These are phyloP conservation scores for Anser brachyrhynchus DNA, from an alignment of 2,113 vertebrate genomes.

Conservation along the genomic window DNA sequence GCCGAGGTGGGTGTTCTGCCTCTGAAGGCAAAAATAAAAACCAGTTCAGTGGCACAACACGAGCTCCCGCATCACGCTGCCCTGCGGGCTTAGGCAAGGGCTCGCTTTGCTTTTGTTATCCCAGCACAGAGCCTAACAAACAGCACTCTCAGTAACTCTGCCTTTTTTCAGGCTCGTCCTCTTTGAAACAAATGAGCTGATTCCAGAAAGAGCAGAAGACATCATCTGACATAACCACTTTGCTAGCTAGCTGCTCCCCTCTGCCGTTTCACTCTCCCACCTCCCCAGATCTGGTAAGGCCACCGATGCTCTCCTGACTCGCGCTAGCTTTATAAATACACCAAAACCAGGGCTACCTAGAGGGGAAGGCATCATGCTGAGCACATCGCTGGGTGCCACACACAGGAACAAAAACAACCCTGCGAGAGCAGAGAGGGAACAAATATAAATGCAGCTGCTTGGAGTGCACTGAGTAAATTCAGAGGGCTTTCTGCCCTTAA, in stretches of 20 bases:
- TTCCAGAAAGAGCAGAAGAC: slow-evolving; percentile 1
- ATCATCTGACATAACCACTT: background rate
- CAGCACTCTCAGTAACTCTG: background rate
- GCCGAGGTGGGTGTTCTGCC: background rate
- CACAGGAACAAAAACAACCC: background rate
- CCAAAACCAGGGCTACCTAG: background rate
- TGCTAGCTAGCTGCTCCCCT: background rate
- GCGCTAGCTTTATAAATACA: background rate
- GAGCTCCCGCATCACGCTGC: background rate
- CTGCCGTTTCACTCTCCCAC: background rate
- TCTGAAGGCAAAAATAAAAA: background rate
- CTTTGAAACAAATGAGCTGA: background rate
- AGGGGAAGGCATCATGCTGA: background rate
- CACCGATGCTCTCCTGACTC: background rate
- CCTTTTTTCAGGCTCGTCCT: background rate
- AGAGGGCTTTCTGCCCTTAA: background rate
- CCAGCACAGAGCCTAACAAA: background rate
- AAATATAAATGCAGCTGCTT: background rate
- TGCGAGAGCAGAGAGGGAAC: background rate
- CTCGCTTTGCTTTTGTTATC: background rate
- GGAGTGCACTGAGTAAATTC: background rate
- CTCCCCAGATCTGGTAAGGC: background rate
- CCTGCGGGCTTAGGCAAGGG: background rate
- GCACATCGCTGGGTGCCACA: background rate
- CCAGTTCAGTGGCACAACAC: background rate